Conservation (phyloP, 1,140 invertebrate species). For the Panulirus ornatus region DNA sequence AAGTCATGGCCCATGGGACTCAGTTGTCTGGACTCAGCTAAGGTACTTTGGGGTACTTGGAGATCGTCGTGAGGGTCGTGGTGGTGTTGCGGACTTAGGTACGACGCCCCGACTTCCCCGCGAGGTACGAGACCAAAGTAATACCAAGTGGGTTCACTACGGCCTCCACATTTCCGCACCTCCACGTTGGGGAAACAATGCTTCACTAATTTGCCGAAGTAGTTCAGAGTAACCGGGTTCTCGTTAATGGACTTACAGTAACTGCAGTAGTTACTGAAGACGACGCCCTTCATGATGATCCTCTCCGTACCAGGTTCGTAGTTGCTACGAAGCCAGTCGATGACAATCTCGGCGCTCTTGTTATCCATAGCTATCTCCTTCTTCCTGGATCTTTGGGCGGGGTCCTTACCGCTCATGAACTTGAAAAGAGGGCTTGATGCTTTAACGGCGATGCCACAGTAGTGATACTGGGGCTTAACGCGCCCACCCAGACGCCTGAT, state of each 20-base stretch:
- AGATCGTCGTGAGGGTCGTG: constrained; percentile 46
- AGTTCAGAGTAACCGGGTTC: constrained; percentile 73
- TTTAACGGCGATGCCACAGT: constrained; percentile 75
- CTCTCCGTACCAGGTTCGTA: constrained; percentile 66
- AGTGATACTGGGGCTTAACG: constrained; percentile 75
- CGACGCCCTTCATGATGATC: constrained; percentile 72
- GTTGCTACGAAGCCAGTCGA: constrained; percentile 65
- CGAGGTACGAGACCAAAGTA: constrained; percentile 70
- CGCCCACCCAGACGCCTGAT: constrained; percentile 71
- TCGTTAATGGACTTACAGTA: constrained; percentile 69
- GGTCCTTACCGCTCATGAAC: constrained; percentile 73
- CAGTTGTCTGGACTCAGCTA: not conserved
- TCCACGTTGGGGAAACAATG: constrained; percentile 75
- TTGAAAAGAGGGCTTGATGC: constrained; percentile 66
- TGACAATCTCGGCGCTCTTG: constrained; percentile 74
- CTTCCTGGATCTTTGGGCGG: constrained; percentile 73
- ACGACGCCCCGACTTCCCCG: not conserved
- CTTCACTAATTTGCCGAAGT: constrained; percentile 75
- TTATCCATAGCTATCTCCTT: constrained; percentile 75
- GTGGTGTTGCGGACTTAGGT: not conserved
- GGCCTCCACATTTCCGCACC: constrained; percentile 73
- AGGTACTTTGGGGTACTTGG: constrained; percentile 21
- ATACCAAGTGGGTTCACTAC: constrained; percentile 74
- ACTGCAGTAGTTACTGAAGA: constrained; percentile 67
- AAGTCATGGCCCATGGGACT: constrained; percentile 25